Base-by-base conservation (phyloP, 2,797 vertebrate species). In the Potorous gilbertii region DNA sequence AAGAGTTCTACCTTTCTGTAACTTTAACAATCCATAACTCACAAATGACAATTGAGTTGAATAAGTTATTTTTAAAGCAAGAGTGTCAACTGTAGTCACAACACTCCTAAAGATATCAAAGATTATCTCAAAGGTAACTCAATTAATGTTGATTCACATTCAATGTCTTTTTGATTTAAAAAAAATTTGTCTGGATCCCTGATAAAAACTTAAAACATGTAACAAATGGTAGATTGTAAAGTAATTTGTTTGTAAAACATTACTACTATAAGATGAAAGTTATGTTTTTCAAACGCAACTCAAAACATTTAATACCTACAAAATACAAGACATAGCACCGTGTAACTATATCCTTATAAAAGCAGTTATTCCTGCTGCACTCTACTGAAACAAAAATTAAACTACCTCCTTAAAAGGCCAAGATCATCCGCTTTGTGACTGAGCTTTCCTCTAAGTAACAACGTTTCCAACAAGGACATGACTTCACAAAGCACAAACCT, bases 401-500 rank as follows among this genome's bases (percentile, higher is more conserved):
- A 96, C 10, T 90, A 62, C 11, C 56, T 93, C 90, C 29, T 2
- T 27, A 87, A 90, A 81, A 91, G 24, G 91, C 29, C 52, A 90
- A 89, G 24, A 87, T n/a, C 55, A 93, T 81, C 89, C 59, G 96
- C 59, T 91, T 92, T 55, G 21, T 93, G 40, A 92, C 56, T 13
- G 94, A 55, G 92, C 40, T 94, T 91, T 91, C 92, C 92, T 56
- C 87, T 56, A 46, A 97, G 52, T 1, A 97, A 52, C 93, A 92
- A 95, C 59, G 90, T 94, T 28, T 96, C 54, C 31, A 90, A 95
- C 55, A 95, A 0, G 0, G 95, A 1, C 0, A 97, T 91, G 96
- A 66, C 97, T 97, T 96, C 94, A 93, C 55, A 98, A 97, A 95
- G 95, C 97, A 98, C 97, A 98, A 97, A 98, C 98, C 97, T 98